A percentile compares a stretch with the other conserved stretches of the same genome.
These are phyloP conservation scores for Corydoras sp. DNA, from an alignment of 2,113 vertebrate genomes.

Conservation along the genomic window DNA sequence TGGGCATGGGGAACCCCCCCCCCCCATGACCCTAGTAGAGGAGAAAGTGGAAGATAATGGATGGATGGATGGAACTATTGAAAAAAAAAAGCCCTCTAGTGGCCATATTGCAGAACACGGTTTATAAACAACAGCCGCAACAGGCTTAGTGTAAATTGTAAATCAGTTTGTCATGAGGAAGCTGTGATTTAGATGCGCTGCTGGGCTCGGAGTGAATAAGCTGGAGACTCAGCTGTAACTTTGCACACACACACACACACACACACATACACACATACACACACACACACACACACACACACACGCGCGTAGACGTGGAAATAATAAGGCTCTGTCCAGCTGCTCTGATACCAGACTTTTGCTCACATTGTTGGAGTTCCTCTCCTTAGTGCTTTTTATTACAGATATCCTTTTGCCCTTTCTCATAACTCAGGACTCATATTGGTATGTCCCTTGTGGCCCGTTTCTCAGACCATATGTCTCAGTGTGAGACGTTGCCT, in stretches of 20 bases:
- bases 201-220: neutral
- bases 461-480: constrained; percentile 45
- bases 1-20: too few relatives aligned
- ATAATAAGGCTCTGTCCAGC: neutral
- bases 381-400: neutral
- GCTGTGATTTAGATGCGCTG: neutral
- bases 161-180: constrained; percentile 20
- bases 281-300: neutral
- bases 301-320: neutral
- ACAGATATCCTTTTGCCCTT: neutral
- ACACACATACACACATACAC: neutral
- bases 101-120: too few relatives aligned
- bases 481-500: constrained; percentile 31
- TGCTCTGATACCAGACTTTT: neutral
- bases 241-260: neutral
- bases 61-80: too few relatives aligned
- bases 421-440: constrained; percentile 26
- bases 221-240: neutral
- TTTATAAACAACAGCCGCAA: too few relatives aligned
- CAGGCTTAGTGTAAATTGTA: neutral
- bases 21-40: too few relatives aligned
- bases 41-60: too few relatives aligned
- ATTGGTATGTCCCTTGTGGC: constrained; percentile 46
- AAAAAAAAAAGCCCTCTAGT: too few relatives aligned
- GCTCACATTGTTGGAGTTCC: neutral